Percentiles rank a stretch among this genome's conserved stretches.
Evolutionary conservation across 2,797 vertebrate species (phyloP).

Genomic region (Argya squamiceps): DNA sequence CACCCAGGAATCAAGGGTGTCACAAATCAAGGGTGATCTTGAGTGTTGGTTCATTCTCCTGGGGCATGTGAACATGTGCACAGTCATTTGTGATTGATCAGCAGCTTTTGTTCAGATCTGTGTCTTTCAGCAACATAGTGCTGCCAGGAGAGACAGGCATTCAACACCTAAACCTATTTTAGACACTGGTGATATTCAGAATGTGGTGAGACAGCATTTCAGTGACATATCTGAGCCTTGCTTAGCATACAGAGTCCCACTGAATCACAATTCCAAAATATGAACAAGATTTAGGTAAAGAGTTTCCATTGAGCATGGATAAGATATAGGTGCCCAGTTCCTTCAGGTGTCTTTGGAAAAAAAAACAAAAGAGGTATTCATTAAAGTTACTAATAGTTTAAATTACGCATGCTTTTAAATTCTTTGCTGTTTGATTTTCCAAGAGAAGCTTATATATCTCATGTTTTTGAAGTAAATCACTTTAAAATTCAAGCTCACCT

Average conservation of each 20-base stretch:
- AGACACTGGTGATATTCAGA: not conserved
- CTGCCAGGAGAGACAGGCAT: not conserved
- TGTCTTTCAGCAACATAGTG: not conserved
- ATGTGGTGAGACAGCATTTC: not conserved
- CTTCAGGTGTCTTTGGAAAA: not conserved
- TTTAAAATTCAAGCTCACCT: not conserved
- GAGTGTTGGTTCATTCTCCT: not conserved
- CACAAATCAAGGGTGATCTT: not conserved
- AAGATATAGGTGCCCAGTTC: not conserved
- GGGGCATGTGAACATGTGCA: not conserved
- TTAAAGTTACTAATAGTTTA: not conserved
- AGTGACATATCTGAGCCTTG: not conserved
- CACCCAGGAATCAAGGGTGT: not conserved
- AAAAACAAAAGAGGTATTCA: not conserved
- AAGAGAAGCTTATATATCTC: not conserved
- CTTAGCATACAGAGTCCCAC: not conserved
- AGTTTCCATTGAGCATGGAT: not conserved
- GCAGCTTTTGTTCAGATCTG: not conserved
- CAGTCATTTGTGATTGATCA: not conserved
- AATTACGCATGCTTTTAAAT: not conserved
- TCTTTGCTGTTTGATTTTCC: not conserved
- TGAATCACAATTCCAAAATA: not conserved
- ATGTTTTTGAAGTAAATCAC: not conserved
- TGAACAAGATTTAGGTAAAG: not conserved
- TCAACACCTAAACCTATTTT: not conserved